Evolutionary conservation across 2,888 invertebrate genomes (phyloP), one percentile per base, ranked within the genome.

Genomic region (Tillus elongatus): DNA sequence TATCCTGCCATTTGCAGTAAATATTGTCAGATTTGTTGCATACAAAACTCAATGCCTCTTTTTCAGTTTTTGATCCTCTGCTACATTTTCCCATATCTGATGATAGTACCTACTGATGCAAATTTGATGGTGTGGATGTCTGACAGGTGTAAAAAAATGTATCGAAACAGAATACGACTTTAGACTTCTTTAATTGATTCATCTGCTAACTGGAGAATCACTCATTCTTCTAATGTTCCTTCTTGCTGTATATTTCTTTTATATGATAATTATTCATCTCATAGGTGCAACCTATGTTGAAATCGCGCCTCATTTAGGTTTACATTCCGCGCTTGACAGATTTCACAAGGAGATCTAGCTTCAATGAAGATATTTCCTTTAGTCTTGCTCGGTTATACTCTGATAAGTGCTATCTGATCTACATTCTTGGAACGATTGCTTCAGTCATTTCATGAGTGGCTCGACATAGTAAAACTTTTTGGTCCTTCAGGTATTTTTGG

Each of bases 201-300:
- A n/a, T 12, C 11, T 14, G 29, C 16, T 29, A 40, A 36, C 35
- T 35, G 39, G 33, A 36, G 43, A 30, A 50, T 42, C 24, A 51
- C 48, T 36, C 45, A 37, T 42, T 49, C 49, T 37, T 39, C 54
- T 33, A 56, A 13, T 8, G 40, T 37, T 2, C 52, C 50, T 14
- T 3, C 14, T 38, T 1, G 2, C 4, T 11, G 31, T 33, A 39
- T 16, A 11, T 15, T 34, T 47, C 47, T 51, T 47, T 52, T 16
- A 49, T 49, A 30, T 40, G 41, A 39, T 53, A 53, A 24, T 53
- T 39, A 31, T 55, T 41, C 29, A 37, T 40, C 39, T 53, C 42
- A 42, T 51, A 52, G 9, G 10, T 11, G 39, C 53, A 51, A 13
- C 50, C 50, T n/a, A 45, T 36, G 15, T 38, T 27, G 16, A 43